phyloP scores from a whole-genome alignment of 2,888 invertebrate species.

The Apamea monoglypha region DNA sequence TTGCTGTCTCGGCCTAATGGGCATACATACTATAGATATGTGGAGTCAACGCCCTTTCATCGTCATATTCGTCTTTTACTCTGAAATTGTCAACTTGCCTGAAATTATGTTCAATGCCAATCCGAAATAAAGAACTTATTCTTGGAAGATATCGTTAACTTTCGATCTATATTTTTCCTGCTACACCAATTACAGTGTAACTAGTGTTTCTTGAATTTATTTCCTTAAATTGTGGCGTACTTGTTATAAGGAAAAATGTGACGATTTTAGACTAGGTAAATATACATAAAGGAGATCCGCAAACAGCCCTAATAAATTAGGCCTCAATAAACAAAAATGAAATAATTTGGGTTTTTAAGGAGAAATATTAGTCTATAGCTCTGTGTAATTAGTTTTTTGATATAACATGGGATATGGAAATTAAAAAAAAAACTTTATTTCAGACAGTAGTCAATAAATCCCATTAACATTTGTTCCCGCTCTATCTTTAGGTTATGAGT shows the following conservation, averaged over 20 bases:
- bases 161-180: neutral
- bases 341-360: no score
- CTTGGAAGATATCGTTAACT: neutral
- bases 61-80: slow-evolving; percentile 4
- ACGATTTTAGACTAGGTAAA: slow-evolving; percentile 2
- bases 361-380: no score
- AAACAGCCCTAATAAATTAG: no score
- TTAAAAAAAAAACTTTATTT: no score
- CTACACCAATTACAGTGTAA: neutral
- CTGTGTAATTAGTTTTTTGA: no score
- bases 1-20: slow-evolving; percentile 42
- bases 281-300: no score
- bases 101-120: neutral
- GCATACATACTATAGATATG: slow-evolving; percentile 33
- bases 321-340: no score
- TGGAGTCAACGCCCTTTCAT: slow-evolving; percentile 60
- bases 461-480: no score
- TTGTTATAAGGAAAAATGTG: neutral
- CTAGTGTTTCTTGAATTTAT: neutral
- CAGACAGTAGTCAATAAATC: no score
- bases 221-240: neutral
- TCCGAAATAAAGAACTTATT: neutral
- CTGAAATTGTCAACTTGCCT: neutral
- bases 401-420: no score
- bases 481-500: no score